These are phyloP conservation scores for Rhagoletis zephyria DNA, from an alignment of 1,140 invertebrate genomes.

Conservation along the genomic window DNA sequence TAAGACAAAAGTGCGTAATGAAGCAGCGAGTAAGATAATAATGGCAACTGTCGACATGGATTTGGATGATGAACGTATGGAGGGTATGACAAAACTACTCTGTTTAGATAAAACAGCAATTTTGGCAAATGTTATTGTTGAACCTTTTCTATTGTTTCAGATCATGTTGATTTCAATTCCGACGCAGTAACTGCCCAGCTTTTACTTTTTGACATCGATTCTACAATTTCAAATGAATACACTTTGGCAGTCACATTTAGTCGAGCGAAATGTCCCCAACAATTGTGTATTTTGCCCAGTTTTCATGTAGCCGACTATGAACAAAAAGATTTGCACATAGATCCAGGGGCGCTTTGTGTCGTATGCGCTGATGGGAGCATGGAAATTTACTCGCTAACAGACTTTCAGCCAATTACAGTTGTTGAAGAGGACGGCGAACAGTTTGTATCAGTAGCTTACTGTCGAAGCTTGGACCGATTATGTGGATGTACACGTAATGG, in stretches of 20 bases:
- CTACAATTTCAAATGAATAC: slow-evolving; percentile 77
- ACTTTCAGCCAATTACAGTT: slow-evolving; percentile 78
- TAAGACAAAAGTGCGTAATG: slow-evolving; percentile 63
- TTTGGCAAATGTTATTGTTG: not conserved
- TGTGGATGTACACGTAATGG: slow-evolving; percentile 87
- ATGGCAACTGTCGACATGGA: slow-evolving; percentile 69
- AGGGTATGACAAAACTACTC: slow-evolving; percentile 53
- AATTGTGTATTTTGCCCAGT: slow-evolving; percentile 79
- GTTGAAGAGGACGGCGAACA: slow-evolving; percentile 79
- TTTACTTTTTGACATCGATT: slow-evolving; percentile 77
- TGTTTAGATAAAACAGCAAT: not conserved
- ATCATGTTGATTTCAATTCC: slow-evolving; percentile 60
- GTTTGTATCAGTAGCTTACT: slow-evolving; percentile 84
- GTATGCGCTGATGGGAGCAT: slow-evolving; percentile 82
- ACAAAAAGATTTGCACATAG: slow-evolving; percentile 49
- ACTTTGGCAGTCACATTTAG: slow-evolving; percentile 78
- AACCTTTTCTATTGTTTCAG: slow-evolving; percentile 53
- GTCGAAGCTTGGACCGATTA: slow-evolving; percentile 86
- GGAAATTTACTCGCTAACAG: slow-evolving; percentile 79
- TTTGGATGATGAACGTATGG: slow-evolving; percentile 61
- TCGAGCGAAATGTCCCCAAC: slow-evolving; percentile 78
- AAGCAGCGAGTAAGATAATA: slow-evolving; percentile 65
- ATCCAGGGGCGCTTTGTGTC: slow-evolving; percentile 70
- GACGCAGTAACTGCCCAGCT: slow-evolving; percentile 71
- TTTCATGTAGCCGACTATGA: slow-evolving; percentile 70